Evolutionary conservation across 2,888 invertebrate genomes (phyloP).

Genomic region (Teinopalpus imperialis): DNA sequence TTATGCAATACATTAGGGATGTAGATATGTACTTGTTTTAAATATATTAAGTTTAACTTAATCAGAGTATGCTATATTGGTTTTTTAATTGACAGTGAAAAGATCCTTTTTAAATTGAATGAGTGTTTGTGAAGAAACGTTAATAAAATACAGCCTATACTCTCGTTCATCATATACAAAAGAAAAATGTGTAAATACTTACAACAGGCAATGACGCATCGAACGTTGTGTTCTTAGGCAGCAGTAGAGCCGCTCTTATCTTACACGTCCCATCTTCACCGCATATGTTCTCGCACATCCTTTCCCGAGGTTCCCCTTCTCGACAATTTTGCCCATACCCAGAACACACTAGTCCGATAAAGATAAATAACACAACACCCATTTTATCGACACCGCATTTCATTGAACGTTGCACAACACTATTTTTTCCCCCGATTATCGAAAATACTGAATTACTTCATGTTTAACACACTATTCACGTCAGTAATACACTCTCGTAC

Average conservation of each 20-base stretch:
- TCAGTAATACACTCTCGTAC: background rate
- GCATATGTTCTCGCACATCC: conserved; percentile 76
- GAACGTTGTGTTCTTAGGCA: conserved; percentile 82
- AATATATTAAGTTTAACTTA: too few species aligned
- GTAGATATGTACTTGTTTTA: too few species aligned
- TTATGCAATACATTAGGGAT: too few species aligned
- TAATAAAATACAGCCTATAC: too few species aligned
- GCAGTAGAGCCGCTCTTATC: conserved; percentile 84
- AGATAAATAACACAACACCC: conserved; percentile 47
- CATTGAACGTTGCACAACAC: conserved; percentile 39
- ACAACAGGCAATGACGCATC: conserved; percentile 80
- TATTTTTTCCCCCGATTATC: conserved; percentile 23
- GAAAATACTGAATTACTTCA: conserved; percentile 28
- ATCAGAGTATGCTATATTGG: too few species aligned
- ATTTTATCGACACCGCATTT: conserved; percentile 44
- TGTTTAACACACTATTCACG: conserved; percentile 20
- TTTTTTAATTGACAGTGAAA: too few species aligned
- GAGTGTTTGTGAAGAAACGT: too few species aligned
- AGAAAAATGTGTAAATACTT: too few species aligned
- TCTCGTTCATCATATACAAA: too few species aligned
- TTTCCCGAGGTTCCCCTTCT: conserved; percentile 53
- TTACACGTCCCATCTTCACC: conserved; percentile 76
- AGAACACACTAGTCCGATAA: conserved; percentile 32
- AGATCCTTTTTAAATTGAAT: too few species aligned
- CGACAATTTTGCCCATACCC: conserved; percentile 58